Base-by-base conservation (phyloP, 2,888 invertebrate species). In the Idaea straminata region DNA sequence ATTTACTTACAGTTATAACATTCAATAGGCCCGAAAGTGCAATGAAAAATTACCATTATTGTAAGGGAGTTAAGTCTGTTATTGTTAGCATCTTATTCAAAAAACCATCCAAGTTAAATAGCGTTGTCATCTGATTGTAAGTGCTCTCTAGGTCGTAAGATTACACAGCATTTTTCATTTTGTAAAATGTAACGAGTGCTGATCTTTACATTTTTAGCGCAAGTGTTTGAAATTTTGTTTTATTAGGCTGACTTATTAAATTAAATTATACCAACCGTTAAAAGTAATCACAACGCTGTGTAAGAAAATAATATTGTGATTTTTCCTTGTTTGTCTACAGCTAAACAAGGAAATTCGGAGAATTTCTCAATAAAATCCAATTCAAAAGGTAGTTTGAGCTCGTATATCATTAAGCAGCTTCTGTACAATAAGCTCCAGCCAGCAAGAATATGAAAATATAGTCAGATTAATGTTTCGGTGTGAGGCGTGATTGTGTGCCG, bases 361-460 rank as follows among this genome's bases (percentile, higher is more conserved):
- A 47, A 47, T 47, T 47, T 47, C 47, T 47, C 47, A 47, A 47
- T 47, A 47, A 47, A 47, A 47, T 47, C 47, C 47, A 13, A 47
- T 47, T 47, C 47, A 59, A 59, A 59, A 59, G 25, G 59, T 34
- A 59, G 16, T 59, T 59, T 59, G 34, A 59, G 59, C 59, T 34
- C 59, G 59, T 59, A 59, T 47, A 59, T 59, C 83, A 47, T 47
- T 83, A 83, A 83, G 82, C 83, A 84, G 77, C 81, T 81, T 79
- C 83, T 77, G 79, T 76, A 77, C 73, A 74, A 85, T 86, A 85
- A 83, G 80, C 77, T 80, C 25, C 76, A 81, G 78, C 74, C 77
- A 47, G 47, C 47, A 47, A 80, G 82, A 83, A 84, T 86, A 84
- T 86, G 86, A 86, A 86, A 87, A 87, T 85, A 84, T 85, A 82